Conservation (phyloP, 2,888 invertebrate species). For the Tethea ocularis region DNA sequence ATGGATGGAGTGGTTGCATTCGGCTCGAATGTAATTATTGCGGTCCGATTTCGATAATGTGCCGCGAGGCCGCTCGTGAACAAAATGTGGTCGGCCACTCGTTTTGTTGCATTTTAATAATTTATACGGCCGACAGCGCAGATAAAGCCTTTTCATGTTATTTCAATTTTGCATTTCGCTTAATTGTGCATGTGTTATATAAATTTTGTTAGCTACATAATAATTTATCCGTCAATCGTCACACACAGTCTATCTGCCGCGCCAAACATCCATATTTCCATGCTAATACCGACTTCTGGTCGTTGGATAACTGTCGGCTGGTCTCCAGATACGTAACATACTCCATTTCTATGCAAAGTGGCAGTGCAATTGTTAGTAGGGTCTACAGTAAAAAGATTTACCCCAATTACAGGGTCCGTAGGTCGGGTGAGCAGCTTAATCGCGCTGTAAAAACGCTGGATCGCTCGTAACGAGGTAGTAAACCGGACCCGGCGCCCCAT, state of each 20-base stretch:
- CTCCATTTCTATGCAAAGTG: slow-evolving; percentile 21
- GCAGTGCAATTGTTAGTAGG: slow-evolving; percentile 39
- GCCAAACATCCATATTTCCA: not conserved
- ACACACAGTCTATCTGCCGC: not conserved
- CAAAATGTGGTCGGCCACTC: slow-evolving; percentile 73
- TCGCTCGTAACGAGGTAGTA: slow-evolving; percentile 74
- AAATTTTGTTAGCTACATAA: not conserved
- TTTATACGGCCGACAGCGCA: slow-evolving; percentile 67
- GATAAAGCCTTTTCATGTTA: slow-evolving; percentile 70
- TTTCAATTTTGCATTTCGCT: slow-evolving; percentile 50
- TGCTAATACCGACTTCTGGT: not conserved
- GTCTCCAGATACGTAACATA: slow-evolving; percentile 7
- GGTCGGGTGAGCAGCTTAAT: slow-evolving; percentile 69
- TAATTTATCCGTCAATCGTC: not conserved
- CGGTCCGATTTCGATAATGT: slow-evolving; percentile 81
- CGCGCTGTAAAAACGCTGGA: slow-evolving; percentile 74
- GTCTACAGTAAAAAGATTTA: slow-evolving; percentile 69
- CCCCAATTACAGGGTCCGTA: slow-evolving; percentile 70
- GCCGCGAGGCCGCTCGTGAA: slow-evolving; percentile 68
- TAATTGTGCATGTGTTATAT: slow-evolving; percentile 28
- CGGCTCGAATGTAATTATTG: slow-evolving; percentile 80
- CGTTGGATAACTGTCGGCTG: not conserved
- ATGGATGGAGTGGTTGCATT: slow-evolving; percentile 71
- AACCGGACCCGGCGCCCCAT: slow-evolving; percentile 60
- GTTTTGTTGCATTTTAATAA: slow-evolving; percentile 79